Evolutionary conservation across 2,888 invertebrate genomes (phyloP), one percentile per base, ranked within the genome.

Genomic region (Melanophora roralis): DNA sequence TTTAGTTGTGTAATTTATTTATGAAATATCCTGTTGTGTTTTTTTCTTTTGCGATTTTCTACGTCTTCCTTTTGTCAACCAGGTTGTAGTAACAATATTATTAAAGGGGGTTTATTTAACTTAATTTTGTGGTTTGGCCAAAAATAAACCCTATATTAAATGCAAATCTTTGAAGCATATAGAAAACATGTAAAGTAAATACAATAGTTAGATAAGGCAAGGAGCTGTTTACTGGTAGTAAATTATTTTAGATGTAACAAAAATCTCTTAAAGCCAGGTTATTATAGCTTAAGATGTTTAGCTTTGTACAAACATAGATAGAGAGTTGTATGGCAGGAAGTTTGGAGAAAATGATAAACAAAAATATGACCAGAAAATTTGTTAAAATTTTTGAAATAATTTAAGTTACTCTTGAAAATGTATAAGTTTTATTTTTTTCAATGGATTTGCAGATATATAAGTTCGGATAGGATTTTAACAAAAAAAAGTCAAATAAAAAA

Each of bases 101-200:
- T 78, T 81, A 78, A 36, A 65, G 55, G 65, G 51, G 76, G 72
- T 27, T 6, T 27, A 51, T 12, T 27, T 82, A 81, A 82, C 83
- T 84, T 83, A 83, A 84, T 85, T 84, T 85, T 85, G 85, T 84
- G 86, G 84, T 84, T 84, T 83, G 78, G 75, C 74, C 78, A 23
- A 45, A 62, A 62, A 38, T 23, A 69, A 53, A 69, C 5, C 12
- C 49, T 47, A 69, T 57, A 71, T 40, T 49, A 60, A 59, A 53
- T 71, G 40, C 7, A 62, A 71, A 51, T 62, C 34, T 16, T 32
- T n/a, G 32, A 12, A 60, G 12, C 51, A 71, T 34, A 43, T 36
- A 16, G n/a, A 36, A 16, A 23, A 49, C 32, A n/a, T 16, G 12
- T 1, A 14, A 8, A 9, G 1, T 3, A 16, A 45, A 14, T 21